Evolutionary conservation across 2,113 vertebrate genomes (phyloP).

Genomic region (Calcarius ornatus): DNA sequence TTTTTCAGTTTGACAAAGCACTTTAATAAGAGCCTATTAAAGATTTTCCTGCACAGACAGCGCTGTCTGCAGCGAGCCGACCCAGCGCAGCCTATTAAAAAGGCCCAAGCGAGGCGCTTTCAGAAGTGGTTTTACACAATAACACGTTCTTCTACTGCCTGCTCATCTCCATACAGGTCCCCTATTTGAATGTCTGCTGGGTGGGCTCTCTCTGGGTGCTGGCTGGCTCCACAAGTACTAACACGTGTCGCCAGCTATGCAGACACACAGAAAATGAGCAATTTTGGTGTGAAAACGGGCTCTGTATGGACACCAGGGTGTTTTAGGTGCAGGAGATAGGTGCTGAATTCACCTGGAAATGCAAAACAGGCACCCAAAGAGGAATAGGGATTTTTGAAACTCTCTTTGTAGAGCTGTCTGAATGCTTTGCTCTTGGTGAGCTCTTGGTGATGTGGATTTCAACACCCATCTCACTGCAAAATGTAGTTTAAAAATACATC

Average conservation of each 20-base stretch:
- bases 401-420: neutral
- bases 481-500: neutral
- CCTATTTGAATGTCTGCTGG: constrained; percentile 9
- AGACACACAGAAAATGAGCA: rapidly evolving
- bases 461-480: neutral
- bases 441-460: neutral
- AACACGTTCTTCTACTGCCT: neutral
- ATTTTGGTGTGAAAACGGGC: rapidly evolving
- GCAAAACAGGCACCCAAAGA: neutral
- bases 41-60: neutral
- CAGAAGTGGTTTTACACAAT: constrained; percentile 33
- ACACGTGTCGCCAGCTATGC: rapidly evolving
- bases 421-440: neutral
- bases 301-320: rapidly evolving
- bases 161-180: neutral
- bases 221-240: neutral
- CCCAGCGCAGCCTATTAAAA: constrained; percentile 8
- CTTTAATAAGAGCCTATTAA: neutral
- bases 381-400: neutral
- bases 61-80: neutral
- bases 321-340: neutral
- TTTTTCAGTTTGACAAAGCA: neutral
- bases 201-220: neutral
- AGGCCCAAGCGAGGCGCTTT: neutral
- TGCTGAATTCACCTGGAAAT: neutral